A percentile compares a stretch with the other conserved stretches of the same genome.
phyloP scores from a whole-genome alignment of 1,140 invertebrate species.

The Hetaerina americana region DNA sequence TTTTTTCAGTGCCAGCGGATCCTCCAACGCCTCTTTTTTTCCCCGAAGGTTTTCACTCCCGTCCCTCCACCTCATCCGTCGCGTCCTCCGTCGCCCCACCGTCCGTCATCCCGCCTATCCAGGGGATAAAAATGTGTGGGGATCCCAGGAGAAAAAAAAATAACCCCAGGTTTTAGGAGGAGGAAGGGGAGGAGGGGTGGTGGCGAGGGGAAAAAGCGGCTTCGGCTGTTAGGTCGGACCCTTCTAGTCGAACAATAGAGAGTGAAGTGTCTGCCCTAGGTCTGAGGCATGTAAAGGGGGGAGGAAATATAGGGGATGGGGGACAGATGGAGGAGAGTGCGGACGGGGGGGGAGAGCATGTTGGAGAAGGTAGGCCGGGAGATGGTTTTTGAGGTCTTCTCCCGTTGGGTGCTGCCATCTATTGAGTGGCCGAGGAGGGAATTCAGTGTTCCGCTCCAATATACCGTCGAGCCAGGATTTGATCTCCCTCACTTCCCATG shows the following conservation, averaged over 20 bases:
- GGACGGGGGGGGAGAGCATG: neutral
- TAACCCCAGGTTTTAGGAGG: no score
- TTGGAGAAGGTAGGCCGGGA: neutral
- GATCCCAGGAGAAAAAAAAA: neutral
- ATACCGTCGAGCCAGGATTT: no score
- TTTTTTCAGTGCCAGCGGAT: no score
- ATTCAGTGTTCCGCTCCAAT: no score
- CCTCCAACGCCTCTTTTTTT: no score
- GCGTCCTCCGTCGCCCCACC: neutral
- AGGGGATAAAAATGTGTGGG: neutral
- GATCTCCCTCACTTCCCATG: no score
- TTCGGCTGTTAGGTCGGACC: neutral
- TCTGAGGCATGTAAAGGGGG: neutral
- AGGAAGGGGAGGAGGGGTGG: neutral
- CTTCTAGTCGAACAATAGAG: neutral
- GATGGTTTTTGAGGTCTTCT: neutral
- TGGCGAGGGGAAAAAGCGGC: neutral
- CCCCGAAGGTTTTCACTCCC: neutral
- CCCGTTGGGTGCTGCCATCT: neutral
- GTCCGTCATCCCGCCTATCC: neutral
- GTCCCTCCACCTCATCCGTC: neutral
- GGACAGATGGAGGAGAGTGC: no score
- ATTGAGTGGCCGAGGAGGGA: neutral
- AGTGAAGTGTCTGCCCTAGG: neutral
- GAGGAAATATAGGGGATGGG: neutral